Evolutionary conservation across 2,888 invertebrate genomes (phyloP).

Genomic region (Lasioglossum oenotherae): DNA sequence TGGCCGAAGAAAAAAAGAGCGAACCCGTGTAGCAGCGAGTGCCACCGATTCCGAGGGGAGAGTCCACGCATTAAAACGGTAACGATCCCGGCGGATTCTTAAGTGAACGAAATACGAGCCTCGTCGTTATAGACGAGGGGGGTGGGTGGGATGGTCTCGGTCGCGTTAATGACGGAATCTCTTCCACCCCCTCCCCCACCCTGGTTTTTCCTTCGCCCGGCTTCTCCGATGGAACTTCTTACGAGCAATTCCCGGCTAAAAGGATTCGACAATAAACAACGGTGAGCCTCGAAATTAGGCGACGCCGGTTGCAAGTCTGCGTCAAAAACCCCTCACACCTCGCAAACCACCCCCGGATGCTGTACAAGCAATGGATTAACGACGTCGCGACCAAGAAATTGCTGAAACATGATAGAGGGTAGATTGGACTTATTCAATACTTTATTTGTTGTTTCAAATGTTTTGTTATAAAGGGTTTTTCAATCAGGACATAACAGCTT

Average conservation of each 20-base stretch:
- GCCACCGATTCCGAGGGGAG: conserved; percentile 39
- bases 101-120: conserved; percentile 27
- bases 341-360: conserved; percentile 25
- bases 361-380: conserved; percentile 77
- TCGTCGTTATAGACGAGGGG: conserved; percentile 34
- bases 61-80: conserved; percentile 51
- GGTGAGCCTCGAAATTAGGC: conserved; percentile 80
- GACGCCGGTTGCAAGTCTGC: conserved; percentile 60
- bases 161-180: conserved; percentile 57
- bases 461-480: no score
- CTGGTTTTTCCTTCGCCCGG: conserved; percentile 25
- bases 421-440: no score
- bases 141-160: conserved; percentile 6
- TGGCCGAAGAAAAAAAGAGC: conserved; percentile 12
- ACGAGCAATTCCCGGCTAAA: conserved; percentile 75
- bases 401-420: background rate
- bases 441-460: no score
- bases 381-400: conserved; percentile 57
- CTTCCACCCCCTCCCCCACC: background rate
- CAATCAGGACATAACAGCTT: no score
- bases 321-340: conserved; percentile 66
- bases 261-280: conserved; percentile 84
- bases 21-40: conserved; percentile 23
- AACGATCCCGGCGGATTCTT: conserved; percentile 27
- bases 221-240: conserved; percentile 52